Evolutionary conservation across 2,113 vertebrate genomes (phyloP).

Genomic region (Leptodactylus fuscus): DNA sequence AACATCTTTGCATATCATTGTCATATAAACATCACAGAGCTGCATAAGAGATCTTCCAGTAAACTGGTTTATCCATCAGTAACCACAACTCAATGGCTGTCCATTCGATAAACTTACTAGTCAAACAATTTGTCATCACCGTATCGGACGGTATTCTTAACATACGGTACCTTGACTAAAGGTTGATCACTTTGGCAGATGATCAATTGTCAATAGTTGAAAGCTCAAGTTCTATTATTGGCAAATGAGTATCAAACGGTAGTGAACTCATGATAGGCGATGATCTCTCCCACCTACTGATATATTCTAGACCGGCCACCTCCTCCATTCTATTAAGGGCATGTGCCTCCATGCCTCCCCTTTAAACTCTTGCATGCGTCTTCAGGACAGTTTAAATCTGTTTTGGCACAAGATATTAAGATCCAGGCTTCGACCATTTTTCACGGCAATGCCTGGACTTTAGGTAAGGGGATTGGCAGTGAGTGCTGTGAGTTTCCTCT

Average conservation of each 20-base stretch:
- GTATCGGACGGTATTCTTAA: neutral
- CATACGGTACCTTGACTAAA: neutral
- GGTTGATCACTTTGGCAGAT: neutral
- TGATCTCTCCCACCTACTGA: neutral
- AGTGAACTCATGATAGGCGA: neutral
- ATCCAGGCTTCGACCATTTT: neutral
- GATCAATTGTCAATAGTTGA: slow-evolving; percentile 13
- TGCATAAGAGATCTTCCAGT: slow-evolving; percentile 24
- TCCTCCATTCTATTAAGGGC: neutral
- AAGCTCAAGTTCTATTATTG: neutral
- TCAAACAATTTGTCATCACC: no score
- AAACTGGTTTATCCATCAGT: slow-evolving; percentile 12
- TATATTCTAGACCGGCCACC: slow-evolving; percentile 15
- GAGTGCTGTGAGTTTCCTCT: slow-evolving; percentile 47
- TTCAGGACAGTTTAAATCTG: slow-evolving; percentile 9
- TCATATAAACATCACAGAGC: slow-evolving; percentile 31
- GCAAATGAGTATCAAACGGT: slow-evolving; percentile 2
- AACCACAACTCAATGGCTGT: slow-evolving; percentile 8
- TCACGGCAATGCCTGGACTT: slow-evolving; percentile 33
- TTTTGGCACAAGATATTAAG: slow-evolving; percentile 57
- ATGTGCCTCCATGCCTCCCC: slow-evolving; percentile 16
- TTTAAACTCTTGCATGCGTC: slow-evolving; percentile 16
- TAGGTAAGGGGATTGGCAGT: slow-evolving; percentile 55
- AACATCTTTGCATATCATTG: slow-evolving; percentile 49
- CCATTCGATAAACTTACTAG: neutral